phyloP scores from a whole-genome alignment of 2,888 invertebrate species.

The Nineta flava region DNA sequence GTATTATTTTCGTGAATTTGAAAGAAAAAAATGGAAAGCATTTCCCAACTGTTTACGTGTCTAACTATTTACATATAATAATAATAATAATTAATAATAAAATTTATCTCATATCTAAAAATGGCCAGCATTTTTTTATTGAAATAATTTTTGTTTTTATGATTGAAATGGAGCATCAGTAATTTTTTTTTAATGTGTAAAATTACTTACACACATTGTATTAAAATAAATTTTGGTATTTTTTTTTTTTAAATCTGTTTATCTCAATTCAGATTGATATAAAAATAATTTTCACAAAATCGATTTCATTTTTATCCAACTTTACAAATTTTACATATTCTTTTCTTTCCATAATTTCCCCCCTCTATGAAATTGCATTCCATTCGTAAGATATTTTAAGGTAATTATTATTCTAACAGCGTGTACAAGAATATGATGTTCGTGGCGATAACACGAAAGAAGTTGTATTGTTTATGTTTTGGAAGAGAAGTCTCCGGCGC shows the following conservation, averaged over 20 bases:
- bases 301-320: not conserved
- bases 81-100: slow-evolving; percentile 1
- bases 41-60: not conserved
- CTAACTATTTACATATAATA: slow-evolving; percentile 7
- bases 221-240: not conserved
- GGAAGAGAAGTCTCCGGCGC: too few species aligned
- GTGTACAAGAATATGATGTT: too few species aligned
- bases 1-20: not conserved
- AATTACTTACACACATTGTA: not conserved
- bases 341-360: too few species aligned
- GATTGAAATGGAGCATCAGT: not conserved
- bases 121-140: slow-evolving; percentile 8
- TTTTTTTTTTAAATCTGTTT: not conserved
- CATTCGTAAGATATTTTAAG: too few species aligned
- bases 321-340: too few species aligned
- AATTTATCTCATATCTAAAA: slow-evolving; percentile 6
- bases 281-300: not conserved
- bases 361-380: too few species aligned
- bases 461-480: too few species aligned
- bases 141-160: slow-evolving; percentile 2
- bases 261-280: not conserved
- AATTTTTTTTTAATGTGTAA: not conserved
- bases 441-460: too few species aligned
- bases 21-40: not conserved
- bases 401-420: too few species aligned